Evolutionary conservation across 2,797 vertebrate genomes (phyloP), one percentile per base, ranked within the genome.

Genomic region (Tapera naevia): DNA sequence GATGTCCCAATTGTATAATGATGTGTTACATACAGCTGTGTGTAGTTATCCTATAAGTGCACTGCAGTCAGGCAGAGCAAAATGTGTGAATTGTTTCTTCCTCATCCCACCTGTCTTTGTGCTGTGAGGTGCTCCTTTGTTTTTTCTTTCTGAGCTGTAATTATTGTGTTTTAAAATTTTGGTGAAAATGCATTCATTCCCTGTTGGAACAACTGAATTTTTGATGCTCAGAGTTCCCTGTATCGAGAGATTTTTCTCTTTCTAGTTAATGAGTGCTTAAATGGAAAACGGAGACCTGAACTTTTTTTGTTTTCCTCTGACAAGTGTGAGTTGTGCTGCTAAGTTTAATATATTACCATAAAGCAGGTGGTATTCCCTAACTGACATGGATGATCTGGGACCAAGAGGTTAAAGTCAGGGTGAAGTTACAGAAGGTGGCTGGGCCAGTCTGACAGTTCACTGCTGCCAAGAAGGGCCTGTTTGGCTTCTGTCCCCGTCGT

Each of bases 51-150:
- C 3, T 46, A 1, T 15, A 62, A 17, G 21, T 54, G 30, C 92
- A 46, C 25, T 90, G 30, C 62, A 90, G 45, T 7, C 27, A 17
- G 64, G 57, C 75, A 72, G 90, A 62, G 66, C 46, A 67, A 53
- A 17, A 21, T 0, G 0, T 14, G 7, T 65, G 50, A 28, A 7
- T 25, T 11, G 3, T 32, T 74, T n/a, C 2, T 33, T 91, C 13
- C 43, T 37, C 14, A 22, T 53, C 64, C 60, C 79, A 62, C 62
- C 64, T 57, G 41, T 17, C 19, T 46, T 37, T 57, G 58, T 94
- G 79, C 58, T 78, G 5, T 25, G 69, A 37, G 25, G 6, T 50
- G 13, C 64, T 67, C 21, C 13, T 87, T 67, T 73, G 51, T 13
- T 89, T 80, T 65, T 57, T 56, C 8, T 43, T 80, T 86, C 33